Percentiles rank a stretch among this genome's conserved stretches.
These are phyloP conservation scores for Alcis repandata DNA, from an alignment of 2,888 invertebrate genomes.

Conservation along the genomic window DNA sequence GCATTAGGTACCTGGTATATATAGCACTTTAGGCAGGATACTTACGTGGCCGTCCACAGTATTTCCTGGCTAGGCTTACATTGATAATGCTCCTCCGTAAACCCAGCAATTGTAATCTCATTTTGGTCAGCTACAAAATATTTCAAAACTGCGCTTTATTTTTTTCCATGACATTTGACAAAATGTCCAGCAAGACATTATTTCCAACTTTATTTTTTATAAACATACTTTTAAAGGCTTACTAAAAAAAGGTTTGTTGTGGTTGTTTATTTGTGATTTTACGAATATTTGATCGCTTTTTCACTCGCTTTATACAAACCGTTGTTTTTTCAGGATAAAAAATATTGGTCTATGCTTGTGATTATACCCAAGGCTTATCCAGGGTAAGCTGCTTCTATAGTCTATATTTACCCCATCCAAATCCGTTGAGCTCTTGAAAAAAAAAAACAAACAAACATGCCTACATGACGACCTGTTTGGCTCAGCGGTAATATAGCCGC, in stretches of 20 bases:
- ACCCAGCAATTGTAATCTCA: constrained; percentile 39
- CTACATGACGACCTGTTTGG: too few species aligned
- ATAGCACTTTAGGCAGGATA: constrained; percentile 8
- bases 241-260: not conserved
- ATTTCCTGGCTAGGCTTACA: constrained; percentile 36
- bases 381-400: too few species aligned
- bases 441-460: too few species aligned
- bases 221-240: not conserved
- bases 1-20: not conserved
- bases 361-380: too few species aligned
- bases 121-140: constrained; percentile 2
- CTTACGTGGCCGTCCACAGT: constrained; percentile 50
- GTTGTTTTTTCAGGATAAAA: too few species aligned
- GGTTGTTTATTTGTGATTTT: not conserved
- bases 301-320: too few species aligned
- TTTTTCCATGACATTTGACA: not conserved
- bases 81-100: constrained; percentile 45
- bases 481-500: too few species aligned
- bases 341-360: too few species aligned
- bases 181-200: not conserved
- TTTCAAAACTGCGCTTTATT: not conserved
- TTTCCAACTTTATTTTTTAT: not conserved
- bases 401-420: too few species aligned
- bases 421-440: too few species aligned
- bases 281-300: too few species aligned